These are phyloP conservation scores for Leucozona laternaria DNA, from an alignment of 2,888 invertebrate species.

Conservation along the genomic window DNA sequence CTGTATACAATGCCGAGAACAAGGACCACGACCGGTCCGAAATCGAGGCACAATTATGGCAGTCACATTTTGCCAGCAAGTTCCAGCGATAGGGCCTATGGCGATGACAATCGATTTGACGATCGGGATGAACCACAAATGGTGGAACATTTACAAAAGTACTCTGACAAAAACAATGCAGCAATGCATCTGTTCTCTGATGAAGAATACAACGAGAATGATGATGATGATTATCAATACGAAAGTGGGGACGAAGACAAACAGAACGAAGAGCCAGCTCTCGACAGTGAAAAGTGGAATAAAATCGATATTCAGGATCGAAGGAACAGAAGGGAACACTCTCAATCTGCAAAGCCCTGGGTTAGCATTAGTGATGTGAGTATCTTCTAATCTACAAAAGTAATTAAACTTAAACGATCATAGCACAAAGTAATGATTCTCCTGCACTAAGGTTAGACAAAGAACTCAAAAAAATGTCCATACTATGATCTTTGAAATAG, in stretches of 20 bases:
- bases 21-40: conserved; percentile 77
- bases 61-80: conserved; percentile 63
- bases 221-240: conserved; percentile 76
- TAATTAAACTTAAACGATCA: conserved; percentile 36
- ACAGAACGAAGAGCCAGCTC: conserved; percentile 80
- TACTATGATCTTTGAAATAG: background rate
- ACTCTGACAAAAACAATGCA: conserved; percentile 66
- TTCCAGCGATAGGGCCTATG: conserved; percentile 49
- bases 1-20: conserved; percentile 77
- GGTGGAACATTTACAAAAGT: conserved; percentile 57
- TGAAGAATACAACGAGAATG: conserved; percentile 57
- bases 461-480: background rate
- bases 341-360: conserved; percentile 74
- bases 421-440: background rate
- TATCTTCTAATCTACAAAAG: conserved; percentile 21
- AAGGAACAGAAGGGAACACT: conserved; percentile 79
- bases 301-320: conserved; percentile 82
- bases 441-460: background rate
- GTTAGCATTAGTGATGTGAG: conserved; percentile 65
- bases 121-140: conserved; percentile 51
- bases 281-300: conserved; percentile 81
- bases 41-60: conserved; percentile 72
- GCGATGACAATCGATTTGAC: conserved; percentile 66
- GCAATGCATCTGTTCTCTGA: conserved; percentile 51
- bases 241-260: conserved; percentile 79